Evolutionary conservation across 2,113 vertebrate genomes (phyloP), one percentile per base, ranked within the genome.

Genomic region (Noctilio leporinus): DNA sequence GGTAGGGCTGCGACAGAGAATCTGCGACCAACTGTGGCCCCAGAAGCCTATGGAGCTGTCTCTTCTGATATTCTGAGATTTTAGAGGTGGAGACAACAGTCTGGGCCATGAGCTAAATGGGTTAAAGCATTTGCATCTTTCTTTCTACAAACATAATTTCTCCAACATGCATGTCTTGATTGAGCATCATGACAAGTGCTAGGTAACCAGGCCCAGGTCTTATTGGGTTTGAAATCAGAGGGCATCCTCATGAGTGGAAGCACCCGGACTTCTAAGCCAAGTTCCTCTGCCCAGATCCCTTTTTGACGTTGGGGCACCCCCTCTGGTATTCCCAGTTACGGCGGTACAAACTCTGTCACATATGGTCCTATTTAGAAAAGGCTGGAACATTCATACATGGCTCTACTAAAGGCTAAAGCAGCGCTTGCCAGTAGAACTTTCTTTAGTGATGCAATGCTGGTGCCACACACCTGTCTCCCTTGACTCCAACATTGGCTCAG

Each of bases 21-120:
- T 6, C 15, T 4, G 38, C 57, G 5, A 7, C 51, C 12, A 2
- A 7, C 62, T 26, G 2, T 3, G 6, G 35, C 38, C 38, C 19
- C 3, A 0, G 45, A 22, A 47, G 10, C 3, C 1, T 28, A 76
- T 14, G 35, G 45, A 8, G 1, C 2, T 3, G 7, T 53, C n/a
- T 64, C n/a, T 35, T 65, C 45, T 28, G 12, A 49, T 2, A 26
- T 7, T 77, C 7, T 10, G 11, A 38, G 62, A 77, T 22, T 0
- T 76, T n/a, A 17, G 14, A 26, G n/a, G 11, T 26, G 26, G 17
- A n/a, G 51, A 14, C 15, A 57, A 1, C 69, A 83, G 70, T 19
- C 19, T 55, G 9, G 49, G 59, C 40, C 11, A 9, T 33, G 72
- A 76, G 40, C 28, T n/a, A 19, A 22, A 20, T 5, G 26, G 8